Evolutionary conservation across 2,113 vertebrate genomes (phyloP).

Genomic region (Craseonycteris thonglongyai): DNA sequence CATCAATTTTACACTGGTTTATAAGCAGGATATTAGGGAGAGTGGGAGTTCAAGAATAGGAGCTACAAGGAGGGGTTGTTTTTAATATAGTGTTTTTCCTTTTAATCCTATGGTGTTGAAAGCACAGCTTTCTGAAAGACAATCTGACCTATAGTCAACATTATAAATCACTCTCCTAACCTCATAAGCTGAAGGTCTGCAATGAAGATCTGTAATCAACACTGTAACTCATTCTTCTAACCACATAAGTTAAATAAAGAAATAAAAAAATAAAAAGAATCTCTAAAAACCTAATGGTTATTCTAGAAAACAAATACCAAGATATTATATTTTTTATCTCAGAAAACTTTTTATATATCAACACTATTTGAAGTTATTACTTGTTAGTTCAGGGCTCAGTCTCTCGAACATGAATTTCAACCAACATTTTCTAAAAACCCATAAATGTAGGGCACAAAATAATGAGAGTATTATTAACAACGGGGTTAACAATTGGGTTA

Average conservation of each 20-base stretch:
- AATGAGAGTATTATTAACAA: neutral
- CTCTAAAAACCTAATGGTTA: neutral
- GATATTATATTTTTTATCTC: neutral
- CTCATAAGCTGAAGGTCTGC: constrained; percentile 40
- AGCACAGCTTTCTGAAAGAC: constrained; percentile 58
- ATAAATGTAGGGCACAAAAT: neutral
- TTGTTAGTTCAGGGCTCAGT: neutral
- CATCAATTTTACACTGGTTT: constrained; percentile 5
- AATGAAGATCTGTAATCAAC: constrained; percentile 44
- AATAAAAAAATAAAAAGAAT: neutral
- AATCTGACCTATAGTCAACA: constrained; percentile 35
- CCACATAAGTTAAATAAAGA: neutral
- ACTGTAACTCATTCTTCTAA: constrained; percentile 7
- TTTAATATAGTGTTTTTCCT: constrained; percentile 49
- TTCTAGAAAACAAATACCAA: neutral
- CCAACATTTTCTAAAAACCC: neutral
- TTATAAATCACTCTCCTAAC: constrained; percentile 57
- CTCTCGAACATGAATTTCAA: neutral
- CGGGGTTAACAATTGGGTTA: neutral
- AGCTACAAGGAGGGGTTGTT: neutral
- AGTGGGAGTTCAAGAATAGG: neutral
- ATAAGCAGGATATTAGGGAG: constrained; percentile 38
- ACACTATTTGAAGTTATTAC: neutral
- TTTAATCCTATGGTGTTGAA: constrained; percentile 62
- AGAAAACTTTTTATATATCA: neutral